Evolutionary conservation across 2,113 vertebrate genomes (phyloP), one percentile per base, ranked within the genome.

Genomic region (Cettia cetti): DNA sequence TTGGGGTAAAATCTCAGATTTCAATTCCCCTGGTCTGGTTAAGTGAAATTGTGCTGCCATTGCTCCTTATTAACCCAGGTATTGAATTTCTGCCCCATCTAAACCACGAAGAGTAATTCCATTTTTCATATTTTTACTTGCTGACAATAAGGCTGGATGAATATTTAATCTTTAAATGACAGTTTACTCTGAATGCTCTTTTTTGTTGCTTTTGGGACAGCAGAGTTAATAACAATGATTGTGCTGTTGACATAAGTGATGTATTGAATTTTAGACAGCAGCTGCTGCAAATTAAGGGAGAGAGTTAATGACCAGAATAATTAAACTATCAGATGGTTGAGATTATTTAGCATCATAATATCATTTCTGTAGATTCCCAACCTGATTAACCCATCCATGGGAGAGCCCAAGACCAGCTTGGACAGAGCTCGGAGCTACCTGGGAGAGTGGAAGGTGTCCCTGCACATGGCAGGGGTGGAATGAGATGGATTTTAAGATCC

Each of bases 121-220:
- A 92, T 94, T 95, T 95, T 82, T 85, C 89, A 74, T 95, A 57
- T 79, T 69, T 94, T 79, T 35, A 28, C 84, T 61, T 65, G 61
- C 74, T 94, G 89, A 89, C 81, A 77, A 54, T 77, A 69, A 72
- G 33, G 31, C 27, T 61, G 47, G 19, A 50, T 87, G 77, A 75
- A 53, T 60, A 76, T 57, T 87, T 17, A 70, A 56, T 47, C 24
- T 72, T 76, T 39, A 87, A 88, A 70, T 70, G 76, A 47, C 26
- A 23, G 9, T 50, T 96, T 94, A 33, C 35, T 27, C 50, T 35
- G 53, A 87, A 50, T 53, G 53, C 18, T 82, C 69, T 30, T 54
- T 80, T 77, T 53, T 63, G 53, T 44, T 85, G 74, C 30, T 86
- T 18, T 35, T 91, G 39, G 82, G 59, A 28, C 31, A 69, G 45